Conservation (phyloP, 2,888 invertebrate genomes). For the Apamea sordens region DNA sequence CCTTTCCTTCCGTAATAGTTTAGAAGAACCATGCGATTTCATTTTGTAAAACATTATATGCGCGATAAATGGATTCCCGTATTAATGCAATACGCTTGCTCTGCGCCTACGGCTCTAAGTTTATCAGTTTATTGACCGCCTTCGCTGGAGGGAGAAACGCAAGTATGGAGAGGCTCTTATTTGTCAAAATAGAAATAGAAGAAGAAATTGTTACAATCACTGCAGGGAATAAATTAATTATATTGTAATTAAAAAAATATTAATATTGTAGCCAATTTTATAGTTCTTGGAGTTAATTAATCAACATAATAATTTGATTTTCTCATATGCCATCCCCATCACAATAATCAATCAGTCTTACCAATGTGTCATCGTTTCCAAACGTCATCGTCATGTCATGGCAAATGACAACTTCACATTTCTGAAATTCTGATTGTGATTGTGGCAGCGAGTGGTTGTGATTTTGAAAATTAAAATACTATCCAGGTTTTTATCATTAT, state of each 20-base stretch:
- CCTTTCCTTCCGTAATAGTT: not conserved
- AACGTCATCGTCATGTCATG: not conserved
- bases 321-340: too few species aligned
- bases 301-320: not conserved
- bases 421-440: not conserved
- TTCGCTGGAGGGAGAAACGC: not conserved
- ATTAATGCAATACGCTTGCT: not conserved
- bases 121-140: too few species aligned
- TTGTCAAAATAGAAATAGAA: not conserved
- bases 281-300: not conserved
- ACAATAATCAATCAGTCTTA: not conserved
- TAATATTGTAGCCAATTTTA: not conserved
- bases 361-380: not conserved
- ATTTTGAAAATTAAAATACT: slow-evolving; percentile 58
- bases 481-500: slow-evolving; percentile 68
- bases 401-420: too few species aligned
- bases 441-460: slow-evolving; percentile 58
- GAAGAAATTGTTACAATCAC: not conserved
- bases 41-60: not conserved
- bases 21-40: not conserved
- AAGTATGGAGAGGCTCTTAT: not conserved
- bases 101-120: not conserved
- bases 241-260: not conserved
- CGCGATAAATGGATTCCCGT: not conserved
- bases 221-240: not conserved